Percentiles rank a stretch among this genome's conserved stretches.
Evolutionary conservation across 2,113 vertebrate species (phyloP).

Genomic region (Columba janthina): DNA sequence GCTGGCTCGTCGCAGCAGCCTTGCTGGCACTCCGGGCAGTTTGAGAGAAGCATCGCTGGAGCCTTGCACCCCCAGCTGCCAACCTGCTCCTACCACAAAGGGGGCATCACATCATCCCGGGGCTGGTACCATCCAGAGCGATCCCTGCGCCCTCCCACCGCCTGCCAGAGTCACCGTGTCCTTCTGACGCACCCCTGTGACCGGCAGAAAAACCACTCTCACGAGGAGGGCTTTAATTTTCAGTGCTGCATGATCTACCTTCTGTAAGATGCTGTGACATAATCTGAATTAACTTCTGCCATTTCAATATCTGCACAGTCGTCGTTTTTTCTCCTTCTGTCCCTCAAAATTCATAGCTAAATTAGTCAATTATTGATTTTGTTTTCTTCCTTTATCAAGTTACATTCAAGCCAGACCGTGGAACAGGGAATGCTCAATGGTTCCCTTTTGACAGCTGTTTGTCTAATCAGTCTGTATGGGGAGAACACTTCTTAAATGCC

Average conservation of each 20-base stretch:
- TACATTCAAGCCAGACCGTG: background rate
- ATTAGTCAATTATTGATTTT: conserved; percentile 7
- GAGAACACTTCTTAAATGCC: background rate
- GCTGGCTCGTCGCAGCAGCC: background rate
- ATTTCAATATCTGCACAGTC: background rate
- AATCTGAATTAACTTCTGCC: background rate
- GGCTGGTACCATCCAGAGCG: fast-evolving
- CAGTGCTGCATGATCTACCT: background rate
- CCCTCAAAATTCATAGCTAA: conserved; percentile 14
- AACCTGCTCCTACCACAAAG: fast-evolving
- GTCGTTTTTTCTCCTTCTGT: background rate
- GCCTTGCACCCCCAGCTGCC: fast-evolving
- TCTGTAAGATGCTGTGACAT: background rate
- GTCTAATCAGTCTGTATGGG: background rate
- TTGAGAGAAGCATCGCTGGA: background rate
- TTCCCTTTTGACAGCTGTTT: conserved; percentile 37
- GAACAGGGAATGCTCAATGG: background rate
- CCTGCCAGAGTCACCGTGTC: background rate
- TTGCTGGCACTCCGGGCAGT: fast-evolving
- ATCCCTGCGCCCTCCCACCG: background rate
- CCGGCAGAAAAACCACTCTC: background rate
- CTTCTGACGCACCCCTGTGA: background rate
- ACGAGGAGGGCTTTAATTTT: background rate
- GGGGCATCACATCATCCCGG: fast-evolving
- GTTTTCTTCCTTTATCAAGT: background rate